Evolutionary conservation across 2,113 vertebrate genomes (phyloP), one percentile per base, ranked within the genome.

Genomic region (Aegotheles bennettii): DNA sequence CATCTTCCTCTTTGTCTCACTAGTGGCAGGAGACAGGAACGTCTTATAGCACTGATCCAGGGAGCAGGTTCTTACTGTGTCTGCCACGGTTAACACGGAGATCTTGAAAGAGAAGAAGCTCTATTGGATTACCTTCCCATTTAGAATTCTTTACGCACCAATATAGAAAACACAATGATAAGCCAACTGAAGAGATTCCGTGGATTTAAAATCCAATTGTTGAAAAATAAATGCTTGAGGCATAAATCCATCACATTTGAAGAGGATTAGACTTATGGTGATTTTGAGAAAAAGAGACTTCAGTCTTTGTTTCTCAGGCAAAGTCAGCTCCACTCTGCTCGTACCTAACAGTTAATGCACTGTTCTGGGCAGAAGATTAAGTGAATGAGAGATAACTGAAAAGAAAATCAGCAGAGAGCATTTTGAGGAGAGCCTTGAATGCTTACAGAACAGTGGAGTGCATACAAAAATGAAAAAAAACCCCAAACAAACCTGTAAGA

Each of bases 1-100:
- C 99, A 99, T 99, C 96, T 99, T 99, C 97, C 99, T 98, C 94
- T 99, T 99, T 23, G 99, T 99, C 97, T 99, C 99, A 2, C 99
- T 99, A 92, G 99, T 99, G 97, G 99, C 99, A 16, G 99, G 99
- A 83, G 99, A 99, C 87, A 99, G 98, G 94, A 99, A 98, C 1
- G 98, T 99, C 94, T 99, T 99, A 60, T 99, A 99, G 98, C 99
- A 99, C 96, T 99, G 99, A 97, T 99, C 99, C 92, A 99, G 97
- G 0, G 99, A 99, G 95, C 99, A 99, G n/a, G 99, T 99, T 69
- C 99, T 98, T 47, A 99, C 99, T 0, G 97, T 87, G 35, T 99
- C 99, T 6, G 99, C 99, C 97, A 98, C 99, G 0, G 99, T 98
- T 92, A 99, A 78, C 79, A 99, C 98, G 1, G 99, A 99, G 96